Percentiles rank a stretch among this genome's conserved stretches.
These are phyloP conservation scores for Carposina sasakii DNA, from an alignment of 1,140 invertebrate species.

Conservation along the genomic window DNA sequence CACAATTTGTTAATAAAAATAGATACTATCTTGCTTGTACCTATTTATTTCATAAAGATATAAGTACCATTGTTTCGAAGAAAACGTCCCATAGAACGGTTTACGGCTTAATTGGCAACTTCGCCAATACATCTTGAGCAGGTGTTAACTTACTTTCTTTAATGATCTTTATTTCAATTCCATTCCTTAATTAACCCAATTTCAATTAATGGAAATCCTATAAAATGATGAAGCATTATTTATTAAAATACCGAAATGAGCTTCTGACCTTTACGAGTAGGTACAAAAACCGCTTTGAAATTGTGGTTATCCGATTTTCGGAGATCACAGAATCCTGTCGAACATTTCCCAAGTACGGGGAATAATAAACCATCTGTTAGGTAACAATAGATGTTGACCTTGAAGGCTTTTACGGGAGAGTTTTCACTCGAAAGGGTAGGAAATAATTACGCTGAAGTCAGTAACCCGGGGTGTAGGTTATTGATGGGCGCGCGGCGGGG, in stretches of 20 bases:
- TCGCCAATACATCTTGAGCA: no score
- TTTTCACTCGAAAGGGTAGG: constrained; percentile 61
- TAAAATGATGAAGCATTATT: constrained; percentile 8
- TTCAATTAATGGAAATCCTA: neutral
- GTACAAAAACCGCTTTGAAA: constrained; percentile 1
- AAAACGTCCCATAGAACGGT: no score
- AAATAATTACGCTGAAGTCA: constrained; percentile 69
- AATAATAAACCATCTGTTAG: constrained; percentile 55
- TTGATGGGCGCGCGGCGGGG: constrained; percentile 57
- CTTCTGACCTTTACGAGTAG: neutral
- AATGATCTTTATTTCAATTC: no score
- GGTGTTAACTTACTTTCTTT: no score
- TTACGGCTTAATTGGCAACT: no score
- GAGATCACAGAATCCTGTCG: constrained; percentile 13
- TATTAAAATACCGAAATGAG: neutral
- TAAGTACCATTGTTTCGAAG: no score
- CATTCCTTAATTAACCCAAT: no score
- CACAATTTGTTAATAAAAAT: no score
- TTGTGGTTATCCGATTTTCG: constrained; percentile 11
- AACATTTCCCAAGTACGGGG: constrained; percentile 27
- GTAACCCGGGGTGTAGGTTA: constrained; percentile 69
- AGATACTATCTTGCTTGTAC: no score
- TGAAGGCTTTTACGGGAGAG: constrained; percentile 58
- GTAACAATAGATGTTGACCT: constrained; percentile 62
- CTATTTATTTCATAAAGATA: no score